Evolutionary conservation across 2,888 invertebrate species (phyloP), one percentile per base, ranked within the genome.

Genomic region (Phrixothrix hirtus): DNA sequence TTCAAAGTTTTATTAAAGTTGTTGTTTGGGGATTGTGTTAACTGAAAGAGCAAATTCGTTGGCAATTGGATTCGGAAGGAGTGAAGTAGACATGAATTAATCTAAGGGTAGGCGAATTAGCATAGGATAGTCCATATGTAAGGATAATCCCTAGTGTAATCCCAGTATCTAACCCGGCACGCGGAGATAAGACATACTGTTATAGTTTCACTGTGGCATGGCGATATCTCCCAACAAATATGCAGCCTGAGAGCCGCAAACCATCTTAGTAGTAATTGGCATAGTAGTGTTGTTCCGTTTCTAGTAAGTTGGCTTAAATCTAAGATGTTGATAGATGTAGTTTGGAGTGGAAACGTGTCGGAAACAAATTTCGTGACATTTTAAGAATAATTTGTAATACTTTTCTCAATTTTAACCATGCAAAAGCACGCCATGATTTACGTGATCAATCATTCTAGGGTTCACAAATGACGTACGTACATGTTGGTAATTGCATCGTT

Each of bases 141-240:
- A 70, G 70, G 73, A 70, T 74, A 73, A 74, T 74, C 72, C 73
- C 69, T 52, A 61, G 70, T 72, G 73, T 74, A 74, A 73, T 74
- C 70, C 70, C 60, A 39, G 62, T 68, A 70, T 68, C 70, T 68
- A 62, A 60, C 62, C 63, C 60, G 62, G 67, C 66, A 66, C 63
- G 66, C 65, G 58, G 59, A 65, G 66, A 64, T 65, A 64, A 64
- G 65, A 64, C 62, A 58, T 63, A 65, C 58, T 61, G 63, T 65
- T 65, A 65, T 62, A 60, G 61, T 60, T 59, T 53, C 58, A 52
- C 47, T 59, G 60, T 55, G 59, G 58, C 46, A 51, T 52, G 55
- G 56, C 59, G 61, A 59, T 61, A 61, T 62, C 61, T 57, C 55
- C n/a, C 49, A 44, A 56, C 58, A 61, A 60, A 62, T 61, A 59